Evolutionary conservation across 2,888 invertebrate genomes (phyloP).

Genomic region (Noctua comes): DNA sequence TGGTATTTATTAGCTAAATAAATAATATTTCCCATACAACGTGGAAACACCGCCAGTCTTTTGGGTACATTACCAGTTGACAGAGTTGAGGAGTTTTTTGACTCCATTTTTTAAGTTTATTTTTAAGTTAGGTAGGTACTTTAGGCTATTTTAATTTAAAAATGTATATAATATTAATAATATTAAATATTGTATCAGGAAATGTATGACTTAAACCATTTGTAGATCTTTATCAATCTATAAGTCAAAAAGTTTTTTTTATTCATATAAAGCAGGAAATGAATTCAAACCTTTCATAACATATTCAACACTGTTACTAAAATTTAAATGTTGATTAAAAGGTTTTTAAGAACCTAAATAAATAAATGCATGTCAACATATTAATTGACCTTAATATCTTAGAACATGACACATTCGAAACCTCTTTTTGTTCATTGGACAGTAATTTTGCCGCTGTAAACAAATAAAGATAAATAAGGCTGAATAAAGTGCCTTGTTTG

Average conservation of each 20-base stretch:
- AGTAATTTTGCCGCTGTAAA: neutral
- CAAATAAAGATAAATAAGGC: neutral
- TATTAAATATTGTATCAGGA: constrained; percentile 5
- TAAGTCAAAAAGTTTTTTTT: neutral
- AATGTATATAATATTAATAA: neutral
- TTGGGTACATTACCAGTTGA: no score
- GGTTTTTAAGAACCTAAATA: neutral
- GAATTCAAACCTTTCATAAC: neutral
- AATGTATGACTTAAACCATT: neutral
- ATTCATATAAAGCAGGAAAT: constrained; percentile 1
- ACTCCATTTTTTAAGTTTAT: no score
- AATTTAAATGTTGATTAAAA: neutral
- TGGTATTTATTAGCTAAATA: no score
- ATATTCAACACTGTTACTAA: neutral
- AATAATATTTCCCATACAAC: no score
- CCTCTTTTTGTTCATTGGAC: constrained; percentile 1
- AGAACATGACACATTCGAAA: neutral
- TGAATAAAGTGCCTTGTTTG: neutral
- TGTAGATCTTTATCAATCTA: constrained; percentile 5
- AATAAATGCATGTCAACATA: neutral
- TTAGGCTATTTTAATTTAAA: no score
- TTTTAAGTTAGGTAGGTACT: no score
- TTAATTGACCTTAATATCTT: neutral
- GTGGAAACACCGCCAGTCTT: no score
- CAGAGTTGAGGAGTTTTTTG: no score